A percentile compares a stretch with the other conserved stretches of the same genome.
These are phyloP conservation scores for Enteromius radiatus DNA, from an alignment of 2,797 vertebrate genomes.

Conservation along the genomic window DNA sequence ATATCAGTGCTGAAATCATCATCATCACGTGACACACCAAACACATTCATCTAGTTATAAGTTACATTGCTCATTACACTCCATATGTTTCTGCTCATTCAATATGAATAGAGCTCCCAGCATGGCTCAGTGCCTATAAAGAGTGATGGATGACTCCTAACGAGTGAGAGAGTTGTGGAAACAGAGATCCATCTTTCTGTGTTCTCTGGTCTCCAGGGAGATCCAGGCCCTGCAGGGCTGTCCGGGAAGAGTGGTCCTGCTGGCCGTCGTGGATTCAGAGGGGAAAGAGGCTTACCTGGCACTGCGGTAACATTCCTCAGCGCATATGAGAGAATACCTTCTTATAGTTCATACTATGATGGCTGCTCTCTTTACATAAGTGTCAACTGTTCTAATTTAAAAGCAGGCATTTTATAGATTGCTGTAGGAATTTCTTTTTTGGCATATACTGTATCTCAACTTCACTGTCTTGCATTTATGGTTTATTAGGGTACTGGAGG, in stretches of 20 bases:
- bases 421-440: conserved; percentile 15
- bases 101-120: conserved; percentile 66
- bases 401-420: conserved; percentile 20
- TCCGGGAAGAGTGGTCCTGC: conserved; percentile 86
- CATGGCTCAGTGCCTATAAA: conserved; percentile 58
- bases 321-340: conserved; percentile 19
- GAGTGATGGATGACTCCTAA: conserved; percentile 68
- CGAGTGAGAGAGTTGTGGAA: conserved; percentile 62
- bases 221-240: conserved; percentile 84
- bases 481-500: conserved; percentile 83
- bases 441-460: conserved; percentile 12
- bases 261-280: conserved; percentile 86
- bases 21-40: conserved; percentile 45
- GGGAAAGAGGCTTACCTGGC: conserved; percentile 82
- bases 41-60: conserved; percentile 31
- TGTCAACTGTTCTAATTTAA: background rate
- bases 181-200: conserved; percentile 59
- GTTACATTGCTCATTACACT: conserved; percentile 33
- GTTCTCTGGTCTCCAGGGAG: conserved; percentile 80
- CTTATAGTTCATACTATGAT: background rate
- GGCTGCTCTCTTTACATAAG: conserved; percentile 7
- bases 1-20: conserved; percentile 48
- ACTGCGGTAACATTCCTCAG: conserved; percentile 75
- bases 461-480: conserved; percentile 24
- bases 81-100: conserved; percentile 62